phyloP scores from a whole-genome alignment of 2,113 vertebrate species.

The Salvelinus sp. region DNA sequence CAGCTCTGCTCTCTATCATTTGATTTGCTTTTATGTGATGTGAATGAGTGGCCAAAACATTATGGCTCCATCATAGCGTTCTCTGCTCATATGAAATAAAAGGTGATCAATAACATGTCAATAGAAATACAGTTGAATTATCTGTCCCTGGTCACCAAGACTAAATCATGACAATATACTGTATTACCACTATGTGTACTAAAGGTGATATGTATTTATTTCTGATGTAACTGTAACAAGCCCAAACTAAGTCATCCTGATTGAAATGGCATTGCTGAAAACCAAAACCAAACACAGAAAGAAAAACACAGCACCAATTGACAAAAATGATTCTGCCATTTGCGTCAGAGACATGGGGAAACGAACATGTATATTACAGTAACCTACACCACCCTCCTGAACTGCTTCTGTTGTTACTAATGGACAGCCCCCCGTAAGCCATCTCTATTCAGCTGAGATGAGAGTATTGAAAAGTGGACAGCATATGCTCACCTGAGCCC shows the following conservation, averaged over 20 bases:
- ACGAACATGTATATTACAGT: background rate
- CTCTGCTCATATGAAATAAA: conserved; percentile 32
- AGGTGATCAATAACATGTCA: conserved; percentile 55
- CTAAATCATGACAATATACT: background rate
- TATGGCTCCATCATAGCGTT: conserved; percentile 36
- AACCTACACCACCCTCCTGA: background rate
- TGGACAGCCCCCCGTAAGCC: conserved; percentile 17
- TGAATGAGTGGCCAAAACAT: conserved; percentile 43
- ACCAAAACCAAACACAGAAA: background rate
- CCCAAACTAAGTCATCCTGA: background rate
- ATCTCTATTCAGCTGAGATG: conserved; percentile 45
- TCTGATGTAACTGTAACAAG: background rate
- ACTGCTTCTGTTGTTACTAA: background rate
- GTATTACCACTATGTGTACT: background rate
- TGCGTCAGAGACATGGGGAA: background rate
- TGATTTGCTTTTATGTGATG: conserved; percentile 29
- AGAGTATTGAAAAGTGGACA: conserved; percentile 47
- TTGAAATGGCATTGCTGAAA: background rate
- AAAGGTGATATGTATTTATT: background rate
- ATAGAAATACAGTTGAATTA: conserved; percentile 42
- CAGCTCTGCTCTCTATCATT: background rate
- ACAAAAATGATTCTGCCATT: background rate
- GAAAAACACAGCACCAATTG: no score
- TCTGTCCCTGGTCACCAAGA: conserved; percentile 34
- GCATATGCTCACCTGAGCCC: conserved; percentile 61